Base-by-base conservation (phyloP, 2,797 vertebrate species). In the Leptodactylus fallax region DNA sequence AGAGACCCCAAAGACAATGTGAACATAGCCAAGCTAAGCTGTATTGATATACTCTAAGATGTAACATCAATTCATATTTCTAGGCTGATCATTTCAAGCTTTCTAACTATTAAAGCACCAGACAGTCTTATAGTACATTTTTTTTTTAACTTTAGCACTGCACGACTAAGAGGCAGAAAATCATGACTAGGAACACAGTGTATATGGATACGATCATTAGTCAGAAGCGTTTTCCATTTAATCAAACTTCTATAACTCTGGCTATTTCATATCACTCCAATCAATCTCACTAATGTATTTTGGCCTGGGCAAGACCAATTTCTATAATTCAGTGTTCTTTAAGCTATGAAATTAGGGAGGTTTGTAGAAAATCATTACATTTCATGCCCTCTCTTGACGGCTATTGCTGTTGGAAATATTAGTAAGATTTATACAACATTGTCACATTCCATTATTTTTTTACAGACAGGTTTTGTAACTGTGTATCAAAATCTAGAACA, bases 311-410 rank as follows among this genome's bases (percentile, higher is more conserved):
- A 56, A 21, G 21, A 55, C 81, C 16, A 83, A 36, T 83, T 69
- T 83, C 65, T 83, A 83, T 36, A 71, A 83, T 71, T 72, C 17
- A 71, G 65, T 71, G 25, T 60, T 45, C 69, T 84, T 45, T 58
- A 45, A 58, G 67, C 25, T 60, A 45, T 74, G 36, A 84, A 84
- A 84, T 60, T 84, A 10, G 27, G 7, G 36, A 55, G 25, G 67
- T 56, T 61, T 72, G 25, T 55, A 45, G 81, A 45, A 74, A 60
- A 74, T 74, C 27, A 83, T 58, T 74, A 83, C 12, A 45, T 72
- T 74, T n/a, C 19, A 58, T 83, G 67, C 55, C 21, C 67, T 16
- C 13, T 80, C 82, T 27, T 58, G 27, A 47, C 36, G 7, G 58
- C 0, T 63, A 47, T 10, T 14, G 58, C 10, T 47, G 27, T 63